phyloP scores from a whole-genome alignment of 2,888 invertebrate genomes.

The Bugulina stolonifera region DNA sequence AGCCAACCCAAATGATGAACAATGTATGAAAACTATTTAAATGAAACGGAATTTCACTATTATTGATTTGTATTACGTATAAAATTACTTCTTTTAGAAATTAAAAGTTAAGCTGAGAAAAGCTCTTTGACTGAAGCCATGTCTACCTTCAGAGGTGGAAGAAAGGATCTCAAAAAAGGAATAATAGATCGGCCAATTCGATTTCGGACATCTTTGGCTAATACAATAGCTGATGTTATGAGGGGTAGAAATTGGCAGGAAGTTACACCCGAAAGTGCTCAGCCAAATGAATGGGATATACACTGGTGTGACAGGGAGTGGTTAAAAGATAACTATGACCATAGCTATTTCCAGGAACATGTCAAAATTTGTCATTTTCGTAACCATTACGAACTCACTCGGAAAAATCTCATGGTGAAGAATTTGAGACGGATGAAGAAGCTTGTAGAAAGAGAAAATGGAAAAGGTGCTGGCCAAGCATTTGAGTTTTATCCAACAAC shows the following conservation, averaged over 20 bases:
- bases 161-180: constrained; percentile 21
- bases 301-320: constrained; percentile 61
- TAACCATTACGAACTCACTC: constrained; percentile 61
- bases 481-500: constrained; percentile 60
- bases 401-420: constrained; percentile 60
- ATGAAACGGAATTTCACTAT: too few relatives aligned
- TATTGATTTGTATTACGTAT: too few relatives aligned
- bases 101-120: too few relatives aligned
- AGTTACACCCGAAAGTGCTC: constrained; percentile 46
- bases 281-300: constrained; percentile 56
- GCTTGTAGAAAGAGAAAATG: constrained; percentile 48
- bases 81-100: too few relatives aligned
- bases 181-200: constrained; percentile 43
- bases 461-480: constrained; percentile 53
- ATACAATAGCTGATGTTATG: constrained; percentile 51
- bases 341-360: constrained; percentile 54
- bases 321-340: constrained; percentile 55
- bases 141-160: not conserved
- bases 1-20: too few relatives aligned
- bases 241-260: constrained; percentile 51
- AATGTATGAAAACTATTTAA: too few relatives aligned
- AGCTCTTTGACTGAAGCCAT: too few relatives aligned
- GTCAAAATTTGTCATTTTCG: constrained; percentile 61
- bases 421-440: constrained; percentile 57
- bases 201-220: constrained; percentile 50